phyloP scores from a whole-genome alignment of 2,113 vertebrate genomes.

The Eulemur rufifrons region DNA sequence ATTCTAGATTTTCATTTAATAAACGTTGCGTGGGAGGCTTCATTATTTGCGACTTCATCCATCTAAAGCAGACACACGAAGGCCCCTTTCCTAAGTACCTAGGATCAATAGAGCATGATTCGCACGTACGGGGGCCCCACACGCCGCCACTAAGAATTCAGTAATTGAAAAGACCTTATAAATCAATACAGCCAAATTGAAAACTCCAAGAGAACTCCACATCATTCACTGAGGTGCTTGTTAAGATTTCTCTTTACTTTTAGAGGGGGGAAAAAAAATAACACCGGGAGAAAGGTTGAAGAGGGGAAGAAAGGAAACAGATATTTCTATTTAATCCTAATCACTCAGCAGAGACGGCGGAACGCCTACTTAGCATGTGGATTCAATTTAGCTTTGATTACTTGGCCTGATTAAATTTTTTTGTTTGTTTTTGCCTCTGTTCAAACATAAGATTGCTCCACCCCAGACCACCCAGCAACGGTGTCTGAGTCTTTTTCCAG shows the following conservation, averaged over 20 bases:
- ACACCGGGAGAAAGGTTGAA: background rate
- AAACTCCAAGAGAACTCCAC: conserved; percentile 71
- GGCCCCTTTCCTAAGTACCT: conserved; percentile 59
- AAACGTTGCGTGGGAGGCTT: conserved; percentile 67
- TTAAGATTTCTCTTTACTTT: conserved; percentile 35
- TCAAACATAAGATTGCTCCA: background rate
- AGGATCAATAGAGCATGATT: conserved; percentile 58
- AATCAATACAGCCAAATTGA: conserved; percentile 82
- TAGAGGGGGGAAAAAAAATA: background rate
- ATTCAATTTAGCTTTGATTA: conserved; percentile 1
- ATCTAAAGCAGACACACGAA: conserved; percentile 38
- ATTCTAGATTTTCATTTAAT: conserved; percentile 77
- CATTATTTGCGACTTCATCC: conserved; percentile 58
- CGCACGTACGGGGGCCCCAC: conserved; percentile 63
- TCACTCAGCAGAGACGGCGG: background rate
- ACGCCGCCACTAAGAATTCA: conserved; percentile 65
- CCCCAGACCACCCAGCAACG: background rate
- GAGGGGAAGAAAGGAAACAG: background rate
- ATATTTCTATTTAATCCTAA: background rate
- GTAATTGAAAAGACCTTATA: conserved; percentile 81
- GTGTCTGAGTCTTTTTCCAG: background rate
- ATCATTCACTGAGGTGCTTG: conserved; percentile 55
- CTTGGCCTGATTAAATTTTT: background rate
- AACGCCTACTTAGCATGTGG: background rate
- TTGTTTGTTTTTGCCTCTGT: background rate